These are phyloP conservation scores for Psittacula cyanocephala DNA, from an alignment of 2,113 vertebrate species.

Conservation along the genomic window DNA sequence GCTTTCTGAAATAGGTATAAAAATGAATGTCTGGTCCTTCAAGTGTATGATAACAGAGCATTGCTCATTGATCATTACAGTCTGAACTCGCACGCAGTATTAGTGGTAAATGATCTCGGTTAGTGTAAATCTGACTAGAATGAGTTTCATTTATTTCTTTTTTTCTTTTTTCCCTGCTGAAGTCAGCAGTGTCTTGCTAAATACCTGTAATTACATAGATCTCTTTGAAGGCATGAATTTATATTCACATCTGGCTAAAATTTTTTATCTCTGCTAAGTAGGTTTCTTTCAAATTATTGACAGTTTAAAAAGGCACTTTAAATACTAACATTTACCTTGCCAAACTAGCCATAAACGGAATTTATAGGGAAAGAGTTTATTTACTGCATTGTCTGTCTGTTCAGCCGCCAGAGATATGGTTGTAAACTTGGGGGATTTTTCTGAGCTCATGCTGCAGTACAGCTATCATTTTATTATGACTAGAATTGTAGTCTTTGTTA, in stretches of 20 bases:
- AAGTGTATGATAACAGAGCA: not conserved
- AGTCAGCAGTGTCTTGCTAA: not conserved
- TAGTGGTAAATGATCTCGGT: not conserved
- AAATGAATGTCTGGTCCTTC: not conserved
- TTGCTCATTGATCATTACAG: not conserved
- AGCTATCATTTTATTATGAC: conserved; percentile 15
- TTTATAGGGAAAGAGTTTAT: conserved; percentile 34
- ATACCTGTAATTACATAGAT: not conserved
- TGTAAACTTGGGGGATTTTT: conserved; percentile 30
- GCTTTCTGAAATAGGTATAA: not conserved
- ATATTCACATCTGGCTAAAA: not conserved
- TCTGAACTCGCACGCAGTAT: not conserved
- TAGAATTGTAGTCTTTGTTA: not conserved
- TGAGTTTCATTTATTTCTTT: not conserved
- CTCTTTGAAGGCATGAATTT: not conserved
- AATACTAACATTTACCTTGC: conserved; percentile 2
- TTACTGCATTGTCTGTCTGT: conserved; percentile 41
- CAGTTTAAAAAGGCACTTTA: not conserved
- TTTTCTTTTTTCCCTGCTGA: not conserved
- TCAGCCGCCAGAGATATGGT: not conserved
- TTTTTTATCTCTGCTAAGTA: conserved; percentile 16
- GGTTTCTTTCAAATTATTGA: conserved; percentile 40
- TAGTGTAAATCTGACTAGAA: not conserved
- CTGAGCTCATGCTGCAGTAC: not conserved
- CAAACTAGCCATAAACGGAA: conserved; percentile 5